These are phyloP conservation scores for Eudemis profundana DNA, from an alignment of 2,888 invertebrate species.

Conservation along the genomic window DNA sequence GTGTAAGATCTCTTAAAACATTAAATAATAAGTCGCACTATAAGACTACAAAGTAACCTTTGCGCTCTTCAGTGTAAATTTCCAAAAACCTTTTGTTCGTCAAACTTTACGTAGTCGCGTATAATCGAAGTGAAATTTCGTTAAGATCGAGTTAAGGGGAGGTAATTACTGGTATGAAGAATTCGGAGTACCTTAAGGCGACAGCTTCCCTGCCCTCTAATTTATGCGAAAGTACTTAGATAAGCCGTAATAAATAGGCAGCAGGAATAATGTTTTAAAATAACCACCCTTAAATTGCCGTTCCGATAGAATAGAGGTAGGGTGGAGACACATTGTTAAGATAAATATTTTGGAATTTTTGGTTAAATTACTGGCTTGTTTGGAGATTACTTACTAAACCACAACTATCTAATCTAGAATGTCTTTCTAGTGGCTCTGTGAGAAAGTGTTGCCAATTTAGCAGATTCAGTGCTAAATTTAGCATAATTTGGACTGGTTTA, in stretches of 20 bases:
- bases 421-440: too few relatives aligned
- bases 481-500: too few relatives aligned
- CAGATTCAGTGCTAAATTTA: too few relatives aligned
- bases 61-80: neutral
- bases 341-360: too few relatives aligned
- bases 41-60: constrained; percentile 19
- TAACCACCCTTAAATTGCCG: constrained; percentile 64
- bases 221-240: constrained; percentile 62
- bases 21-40: neutral
- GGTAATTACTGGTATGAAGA: constrained; percentile 37
- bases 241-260: constrained; percentile 67
- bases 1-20: too few relatives aligned
- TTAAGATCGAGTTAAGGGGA: constrained; percentile 28
- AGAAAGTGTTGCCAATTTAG: too few relatives aligned
- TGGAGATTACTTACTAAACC: too few relatives aligned
- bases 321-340: too few relatives aligned
- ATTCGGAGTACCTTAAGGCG: constrained; percentile 52
- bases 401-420: too few relatives aligned
- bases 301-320: constrained; percentile 51
- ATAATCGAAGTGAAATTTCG: constrained; percentile 29
- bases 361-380: too few relatives aligned
- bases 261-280: constrained; percentile 66
- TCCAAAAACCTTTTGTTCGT: constrained; percentile 8
- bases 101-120: neutral
- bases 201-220: constrained; percentile 55